Conservation (phyloP, 2,888 invertebrate species). For the Euplexia lucipara region DNA sequence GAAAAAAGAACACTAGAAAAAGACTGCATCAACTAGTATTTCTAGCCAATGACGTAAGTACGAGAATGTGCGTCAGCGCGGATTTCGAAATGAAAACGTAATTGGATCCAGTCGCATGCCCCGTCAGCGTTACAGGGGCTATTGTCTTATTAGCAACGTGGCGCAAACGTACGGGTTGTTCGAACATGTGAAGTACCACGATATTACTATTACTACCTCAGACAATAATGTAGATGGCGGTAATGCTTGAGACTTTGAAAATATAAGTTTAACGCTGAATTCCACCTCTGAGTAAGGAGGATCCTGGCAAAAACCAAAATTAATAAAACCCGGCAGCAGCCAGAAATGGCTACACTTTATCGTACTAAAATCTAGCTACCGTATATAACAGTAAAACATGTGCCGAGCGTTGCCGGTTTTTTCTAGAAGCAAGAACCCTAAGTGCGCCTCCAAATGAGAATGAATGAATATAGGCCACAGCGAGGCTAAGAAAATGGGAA, state of each 20-base stretch:
- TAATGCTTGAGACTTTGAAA: not conserved
- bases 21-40: slow-evolving; percentile 18
- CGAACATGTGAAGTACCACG: not conserved
- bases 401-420: slow-evolving; percentile 31
- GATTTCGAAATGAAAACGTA: slow-evolving; percentile 55
- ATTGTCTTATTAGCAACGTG: slow-evolving; percentile 45
- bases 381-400: slow-evolving; percentile 45
- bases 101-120: slow-evolving; percentile 55
- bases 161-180: slow-evolving; percentile 26
- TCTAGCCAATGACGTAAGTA: slow-evolving; percentile 32
- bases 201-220: slow-evolving; percentile 10
- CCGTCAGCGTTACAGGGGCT: slow-evolving; percentile 25
- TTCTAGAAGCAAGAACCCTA: slow-evolving; percentile 37
- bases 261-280: not conserved
- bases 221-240: not conserved
- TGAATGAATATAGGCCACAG: slow-evolving; percentile 53
- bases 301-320: slow-evolving; percentile 1
- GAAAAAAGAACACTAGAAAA: slow-evolving; percentile 19
- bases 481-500: slow-evolving; percentile 49
- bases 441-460: slow-evolving; percentile 56
- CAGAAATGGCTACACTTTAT: slow-evolving; percentile 18
- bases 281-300: not conserved
- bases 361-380: slow-evolving; percentile 18
- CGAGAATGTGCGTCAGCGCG: slow-evolving; percentile 38
- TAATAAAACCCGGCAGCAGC: slow-evolving; percentile 10